Evolutionary conservation across 1,140 invertebrate species (phyloP), one percentile per base, ranked within the genome.

Genomic region (Dreissena polymorpha): DNA sequence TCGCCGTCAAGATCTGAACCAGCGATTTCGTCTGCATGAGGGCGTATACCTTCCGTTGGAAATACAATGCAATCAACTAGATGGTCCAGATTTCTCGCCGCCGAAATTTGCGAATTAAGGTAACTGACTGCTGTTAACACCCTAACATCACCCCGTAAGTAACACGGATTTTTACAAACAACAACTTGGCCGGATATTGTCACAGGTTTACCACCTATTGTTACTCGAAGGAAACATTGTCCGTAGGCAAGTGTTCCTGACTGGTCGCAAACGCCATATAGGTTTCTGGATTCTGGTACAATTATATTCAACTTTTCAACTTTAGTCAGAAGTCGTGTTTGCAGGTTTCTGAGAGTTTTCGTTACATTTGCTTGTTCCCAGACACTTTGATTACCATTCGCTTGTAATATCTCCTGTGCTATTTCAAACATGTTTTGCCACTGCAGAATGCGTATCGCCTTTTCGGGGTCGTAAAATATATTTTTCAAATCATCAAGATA

Each of bases 251-350:
- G 57, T 23, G 65, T 64, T 5, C 77, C 77, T 50, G 60, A 29
- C 53, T 70, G 70, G 57, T 85, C 84, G 70, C 76, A 80, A 6
- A 85, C 78, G 51, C 84, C 84, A 71, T 70, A 85, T 21, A 85
- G 74, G 27, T 85, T 81, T 55, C 84, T 75, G 39, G 84, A 85
- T 39, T 81, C 16, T 39, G 76, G 64, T 50, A 85, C 57, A 6
- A 81, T 39, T 27, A 85, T 81, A 18, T 65, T 69, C 1, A 85
- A 18, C 25, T 85, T 81, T 39, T 63, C 23, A 12, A 65, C 49
- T 39, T 85, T 76, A 25, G 27, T 39, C 29, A 60, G 13, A 13
- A 65, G 60, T 14, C 27, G 75, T 23, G 27, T 39, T 23, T 77
- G 74, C 3, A 77, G 57, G 13, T 13, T 25, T 50, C 50, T 77